phyloP scores from a whole-genome alignment of 2,113 vertebrate species.

The Zeus faber region DNA sequence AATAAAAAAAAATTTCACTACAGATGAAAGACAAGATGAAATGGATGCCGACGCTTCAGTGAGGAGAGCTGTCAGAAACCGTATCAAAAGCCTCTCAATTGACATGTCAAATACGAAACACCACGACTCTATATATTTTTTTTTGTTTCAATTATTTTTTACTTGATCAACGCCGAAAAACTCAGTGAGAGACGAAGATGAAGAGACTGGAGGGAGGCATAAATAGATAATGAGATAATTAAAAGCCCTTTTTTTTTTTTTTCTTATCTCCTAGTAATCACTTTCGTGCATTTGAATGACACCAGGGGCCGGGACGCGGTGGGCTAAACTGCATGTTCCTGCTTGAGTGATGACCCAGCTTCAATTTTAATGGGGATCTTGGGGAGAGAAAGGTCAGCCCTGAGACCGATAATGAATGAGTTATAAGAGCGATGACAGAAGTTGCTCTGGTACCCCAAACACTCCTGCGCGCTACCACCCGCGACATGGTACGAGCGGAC shows the following conservation, averaged over 20 bases:
- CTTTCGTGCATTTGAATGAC: conserved; percentile 54
- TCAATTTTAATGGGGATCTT: conserved; percentile 65
- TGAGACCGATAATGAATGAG: conserved; percentile 42
- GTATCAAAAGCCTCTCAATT: too few relatives aligned
- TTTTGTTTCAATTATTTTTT: too few relatives aligned
- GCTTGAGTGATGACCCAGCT: conserved; percentile 56
- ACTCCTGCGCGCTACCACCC: too few relatives aligned
- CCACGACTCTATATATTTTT: too few relatives aligned
- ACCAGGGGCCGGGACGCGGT: conserved; percentile 43
- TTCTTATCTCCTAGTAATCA: conserved; percentile 52
- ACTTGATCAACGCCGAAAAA: not conserved
- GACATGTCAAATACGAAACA: too few relatives aligned
- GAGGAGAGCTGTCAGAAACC: too few relatives aligned
- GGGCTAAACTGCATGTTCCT: conserved; percentile 51
- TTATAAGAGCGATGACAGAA: too few relatives aligned
- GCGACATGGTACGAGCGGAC: too few relatives aligned
- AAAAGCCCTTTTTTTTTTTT: conserved; percentile 37
- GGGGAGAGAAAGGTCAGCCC: conserved; percentile 58
- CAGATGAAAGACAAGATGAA: too few relatives aligned
- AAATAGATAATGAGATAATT: conserved; percentile 52
- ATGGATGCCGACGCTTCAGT: too few relatives aligned
- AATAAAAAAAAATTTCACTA: too few relatives aligned
- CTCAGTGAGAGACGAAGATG: conserved; percentile 1
- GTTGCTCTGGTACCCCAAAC: too few relatives aligned
- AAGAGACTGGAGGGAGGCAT: conserved; percentile 20